Base-by-base conservation (phyloP, 37 sponge, comb jelly and placozoan genomes). In the Haliclona indistincta region DNA sequence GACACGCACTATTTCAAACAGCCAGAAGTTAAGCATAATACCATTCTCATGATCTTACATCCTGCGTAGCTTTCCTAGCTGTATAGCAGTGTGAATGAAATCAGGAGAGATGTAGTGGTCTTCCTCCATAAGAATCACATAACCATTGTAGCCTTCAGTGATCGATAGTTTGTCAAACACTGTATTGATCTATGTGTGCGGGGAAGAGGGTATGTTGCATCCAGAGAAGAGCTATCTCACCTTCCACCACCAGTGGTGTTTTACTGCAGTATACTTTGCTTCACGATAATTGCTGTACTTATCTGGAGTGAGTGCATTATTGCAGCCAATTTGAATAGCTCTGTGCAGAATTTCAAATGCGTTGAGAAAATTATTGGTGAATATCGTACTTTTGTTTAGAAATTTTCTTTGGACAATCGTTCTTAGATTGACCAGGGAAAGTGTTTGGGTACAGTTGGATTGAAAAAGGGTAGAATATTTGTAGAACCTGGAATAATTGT, bases 221-320 rank as follows among this genome's bases (percentile, higher is more conserved):
- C 3, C 3, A 52, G 29, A 52, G 52, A 33, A 4, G 58, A 33
- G n/a, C n/a, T 5, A 39, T 33, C 69, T 22, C 41, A 85, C 90
- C 89, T 95, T 95, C 95, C 95, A 95, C 93, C 92, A 95, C 95
- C 95, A 95, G 70, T 95, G 95, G 56, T 95, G 95, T 68, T 95
- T 95, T 56, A 90, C 87, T 38, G 87, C 81, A 19, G 92, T 91
- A 26, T 88, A 51, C 0, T 38, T 43, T 0, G 92, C 95, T 65
- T 91, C 88, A 40, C 95, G 68, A 76, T 91, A 95, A 67, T 95
- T 89, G 7, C 95, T 93, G 43, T 82, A 95, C 35, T 54, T 63
- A 63, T 95, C 95, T 2, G 95, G 95, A 52, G 84, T 53, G 1
- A 30, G 56, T 2, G 92, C 92, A 67, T 95, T 91, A 43, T 72